Evolutionary conservation across 1,140 invertebrate species (phyloP).

Genomic region (Acromyrmex echinatior): DNA sequence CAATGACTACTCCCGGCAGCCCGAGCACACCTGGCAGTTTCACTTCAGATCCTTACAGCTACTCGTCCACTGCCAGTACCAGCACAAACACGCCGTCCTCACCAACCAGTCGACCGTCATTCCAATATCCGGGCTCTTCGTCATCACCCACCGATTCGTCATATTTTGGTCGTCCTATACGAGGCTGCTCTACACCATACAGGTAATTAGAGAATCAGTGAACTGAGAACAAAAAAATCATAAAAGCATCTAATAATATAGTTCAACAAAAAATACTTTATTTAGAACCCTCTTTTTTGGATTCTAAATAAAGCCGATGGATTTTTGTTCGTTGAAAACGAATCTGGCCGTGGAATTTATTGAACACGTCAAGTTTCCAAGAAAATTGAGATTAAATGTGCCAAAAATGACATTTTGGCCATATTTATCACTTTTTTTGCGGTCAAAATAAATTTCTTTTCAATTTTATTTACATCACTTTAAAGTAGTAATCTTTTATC

Average conservation of each 20-base stretch:
- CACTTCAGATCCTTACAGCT: constrained; percentile 83
- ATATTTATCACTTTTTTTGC: too few species aligned
- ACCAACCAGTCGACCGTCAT: constrained; percentile 74
- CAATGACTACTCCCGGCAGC: constrained; percentile 85
- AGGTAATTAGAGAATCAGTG: constrained; percentile 73
- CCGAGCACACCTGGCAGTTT: constrained; percentile 87
- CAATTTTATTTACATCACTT: too few species aligned
- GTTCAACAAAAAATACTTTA: too few species aligned
- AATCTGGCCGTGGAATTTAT: too few species aligned
- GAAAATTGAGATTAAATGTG: too few species aligned
- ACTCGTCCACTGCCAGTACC: constrained; percentile 74
- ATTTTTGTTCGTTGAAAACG: too few species aligned
- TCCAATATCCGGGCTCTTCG: constrained; percentile 74
- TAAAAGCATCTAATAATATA: constrained; percentile 13
- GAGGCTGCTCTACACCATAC: constrained; percentile 82
- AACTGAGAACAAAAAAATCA: background rate
- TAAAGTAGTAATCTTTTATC: too few species aligned
- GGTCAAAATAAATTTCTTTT: too few species aligned
- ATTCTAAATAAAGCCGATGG: too few species aligned
- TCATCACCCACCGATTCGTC: constrained; percentile 73
- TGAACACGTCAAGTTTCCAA: too few species aligned
- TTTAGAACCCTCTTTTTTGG: too few species aligned
- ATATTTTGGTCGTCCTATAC: constrained; percentile 83
- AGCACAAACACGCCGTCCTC: constrained; percentile 77
- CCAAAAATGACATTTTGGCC: too few species aligned